Percentiles rank a stretch among this genome's conserved stretches.
Conservation (phyloP, 1,140 invertebrate genomes). For the Ips typographus region DNA sequence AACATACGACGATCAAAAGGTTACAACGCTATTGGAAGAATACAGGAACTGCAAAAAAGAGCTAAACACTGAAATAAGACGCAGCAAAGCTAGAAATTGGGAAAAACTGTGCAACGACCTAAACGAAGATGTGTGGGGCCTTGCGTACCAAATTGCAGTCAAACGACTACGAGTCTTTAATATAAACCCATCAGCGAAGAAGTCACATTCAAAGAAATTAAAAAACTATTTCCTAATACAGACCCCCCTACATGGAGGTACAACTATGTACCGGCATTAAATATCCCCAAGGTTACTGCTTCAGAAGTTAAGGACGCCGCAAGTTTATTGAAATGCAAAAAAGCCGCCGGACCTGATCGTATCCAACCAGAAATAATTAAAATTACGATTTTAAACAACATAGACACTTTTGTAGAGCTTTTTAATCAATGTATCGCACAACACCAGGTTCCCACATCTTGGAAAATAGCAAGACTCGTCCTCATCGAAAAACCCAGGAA, state of each 20-base stretch:
- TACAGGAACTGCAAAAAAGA: not conserved
- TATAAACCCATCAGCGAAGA: not conserved
- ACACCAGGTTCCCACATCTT: not conserved
- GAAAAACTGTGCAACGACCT: not conserved
- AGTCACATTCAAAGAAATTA: not conserved
- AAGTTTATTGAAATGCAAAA: not conserved
- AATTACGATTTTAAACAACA: no score
- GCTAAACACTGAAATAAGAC: not conserved
- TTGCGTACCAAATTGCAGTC: not conserved
- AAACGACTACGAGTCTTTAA: not conserved
- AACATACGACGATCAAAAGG: no score
- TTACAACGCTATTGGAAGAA: not conserved
- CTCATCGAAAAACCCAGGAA: not conserved
- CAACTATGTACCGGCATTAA: not conserved
- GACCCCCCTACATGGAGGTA: not conserved
- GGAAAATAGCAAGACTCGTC: not conserved
- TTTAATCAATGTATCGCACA: not conserved
- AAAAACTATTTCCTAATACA: conserved; percentile 1
- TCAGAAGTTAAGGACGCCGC: not conserved
- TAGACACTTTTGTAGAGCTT: not conserved
- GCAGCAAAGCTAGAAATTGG: not conserved
- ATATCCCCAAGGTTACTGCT: not conserved
- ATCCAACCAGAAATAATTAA: not conserved
- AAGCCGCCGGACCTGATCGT: not conserved
- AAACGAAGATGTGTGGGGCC: not conserved